Percentiles rank a stretch among this genome's conserved stretches.
Evolutionary conservation across 2,797 vertebrate genomes (phyloP).

Genomic region (Octomys mimax): DNA sequence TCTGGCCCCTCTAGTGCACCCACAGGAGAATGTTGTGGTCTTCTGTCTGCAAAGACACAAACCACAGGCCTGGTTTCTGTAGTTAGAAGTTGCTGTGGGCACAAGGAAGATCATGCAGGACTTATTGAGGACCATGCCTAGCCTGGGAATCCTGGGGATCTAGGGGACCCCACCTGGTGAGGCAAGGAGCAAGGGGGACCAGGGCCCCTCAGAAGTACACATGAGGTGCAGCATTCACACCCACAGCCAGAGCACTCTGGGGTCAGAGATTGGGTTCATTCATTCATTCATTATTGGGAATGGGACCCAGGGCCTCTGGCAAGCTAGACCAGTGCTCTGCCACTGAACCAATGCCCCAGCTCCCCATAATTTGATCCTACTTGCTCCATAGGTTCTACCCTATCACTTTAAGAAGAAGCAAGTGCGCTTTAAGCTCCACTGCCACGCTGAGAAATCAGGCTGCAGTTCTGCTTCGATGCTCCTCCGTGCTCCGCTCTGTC

Average conservation of each 20-base stretch:
- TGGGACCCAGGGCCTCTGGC: not conserved
- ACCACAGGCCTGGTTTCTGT: not conserved
- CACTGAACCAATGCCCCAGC: not conserved
- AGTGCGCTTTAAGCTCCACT: not conserved
- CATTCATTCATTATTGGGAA: not conserved
- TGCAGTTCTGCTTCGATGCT: not conserved
- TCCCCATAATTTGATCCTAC: not conserved
- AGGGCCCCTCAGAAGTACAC: not conserved
- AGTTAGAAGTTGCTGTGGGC: not conserved
- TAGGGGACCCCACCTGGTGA: rapidly evolving
- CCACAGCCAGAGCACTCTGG: not conserved
- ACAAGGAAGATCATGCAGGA: not conserved
- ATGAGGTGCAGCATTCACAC: not conserved
- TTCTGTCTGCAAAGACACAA: not conserved
- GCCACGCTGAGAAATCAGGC: not conserved
- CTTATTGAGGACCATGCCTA: not conserved
- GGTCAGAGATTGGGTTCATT: not conserved
- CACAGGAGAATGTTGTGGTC: not conserved
- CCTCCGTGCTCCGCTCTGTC: not conserved
- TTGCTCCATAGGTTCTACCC: not conserved
- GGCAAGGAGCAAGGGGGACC: not conserved
- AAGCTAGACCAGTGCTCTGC: not conserved
- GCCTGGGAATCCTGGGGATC: not conserved
- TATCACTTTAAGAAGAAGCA: not conserved
- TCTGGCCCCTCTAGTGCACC: not conserved